Conservation (phyloP, 2,113 vertebrate genomes). For the Toxotes chatareus region DNA sequence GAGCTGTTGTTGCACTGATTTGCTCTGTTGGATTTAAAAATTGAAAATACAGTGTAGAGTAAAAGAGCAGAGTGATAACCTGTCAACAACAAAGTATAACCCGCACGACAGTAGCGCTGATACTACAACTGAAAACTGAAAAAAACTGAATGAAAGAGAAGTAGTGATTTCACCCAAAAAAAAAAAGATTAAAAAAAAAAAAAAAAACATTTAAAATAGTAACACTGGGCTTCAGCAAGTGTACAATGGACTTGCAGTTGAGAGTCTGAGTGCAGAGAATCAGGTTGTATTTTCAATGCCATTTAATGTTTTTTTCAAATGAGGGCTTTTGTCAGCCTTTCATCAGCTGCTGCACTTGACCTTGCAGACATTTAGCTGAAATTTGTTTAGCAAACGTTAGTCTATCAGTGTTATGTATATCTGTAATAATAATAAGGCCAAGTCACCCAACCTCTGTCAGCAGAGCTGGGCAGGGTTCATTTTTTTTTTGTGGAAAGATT, state of each 20-base stretch:
- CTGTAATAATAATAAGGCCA: neutral
- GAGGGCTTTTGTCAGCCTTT: conserved; percentile 20
- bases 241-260: neutral
- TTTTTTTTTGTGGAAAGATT: neutral
- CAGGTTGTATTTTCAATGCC: conserved; percentile 30
- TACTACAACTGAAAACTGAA: no score
- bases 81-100: conserved; percentile 16
- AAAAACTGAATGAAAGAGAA: neutral
- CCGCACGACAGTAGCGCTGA: neutral
- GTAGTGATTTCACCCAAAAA: neutral
- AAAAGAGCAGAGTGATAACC: neutral
- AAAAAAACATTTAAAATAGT: neutral
- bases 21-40: neutral
- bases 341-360: neutral
- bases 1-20: conserved; percentile 9
- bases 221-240: neutral
- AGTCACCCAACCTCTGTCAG: neutral
- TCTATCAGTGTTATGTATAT: conserved; percentile 25
- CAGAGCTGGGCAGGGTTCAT: no score
- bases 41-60: neutral
- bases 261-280: conserved; percentile 17
- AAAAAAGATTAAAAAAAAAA: neutral
- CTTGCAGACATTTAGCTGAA: conserved; percentile 32
- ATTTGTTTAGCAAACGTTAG: conserved; percentile 14
- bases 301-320: conserved; percentile 15